Base-by-base conservation (phyloP, 2,797 vertebrate genomes). In the Microhierax caerulescens region DNA sequence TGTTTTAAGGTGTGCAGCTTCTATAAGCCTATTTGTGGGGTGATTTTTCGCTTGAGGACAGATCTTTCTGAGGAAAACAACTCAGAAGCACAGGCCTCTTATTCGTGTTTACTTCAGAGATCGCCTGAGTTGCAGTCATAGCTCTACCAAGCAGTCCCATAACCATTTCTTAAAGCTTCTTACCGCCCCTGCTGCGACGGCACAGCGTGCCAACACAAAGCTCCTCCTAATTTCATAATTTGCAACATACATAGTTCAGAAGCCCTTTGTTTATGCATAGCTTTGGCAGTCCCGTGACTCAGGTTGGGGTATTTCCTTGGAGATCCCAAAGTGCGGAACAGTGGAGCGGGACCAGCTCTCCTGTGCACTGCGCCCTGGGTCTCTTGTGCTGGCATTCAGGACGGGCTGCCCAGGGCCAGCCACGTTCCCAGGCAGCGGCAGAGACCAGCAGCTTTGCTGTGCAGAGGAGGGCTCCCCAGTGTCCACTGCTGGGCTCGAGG, bases 341-440 rank as follows among this genome's bases (percentile, higher is more conserved):
- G 16, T 3, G 41, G 41, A 27, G 47, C 61, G 7, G 87, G 34
- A 39, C 24, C 30, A 2, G 53, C 47, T 53, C 45, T 8, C 23
- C 23, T 5, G 4, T 3, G 45, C 53, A 2, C 28, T 5, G 9
- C 4, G 2, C 48, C 39, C 28, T 20, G 56, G 11, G 1, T 45
- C 47, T 54, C 48, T 21, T 5, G 10, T 16, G 56, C 56, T 10
- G 63, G 16, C 2, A 5, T 11, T 53, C 4, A 2, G 77, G 37
- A 11, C 0, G 5, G 59, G 59, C 50, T 32, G 27, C 32, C 37
- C 10, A 1, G 24, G 47, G 67, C n/a, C 2, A 1, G 10, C 59
- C 1, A 2, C 23, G 64, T 19, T 28, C n/a, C 47, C 32, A 9
- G 22, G 8, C 36, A 23, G 53, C 39, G 5, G 27, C 2, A 36